Percentiles rank a stretch among this genome's conserved stretches.
These are phyloP conservation scores for Chymomyza procnemis DNA, from an alignment of 2,888 invertebrate genomes.

Conservation along the genomic window DNA sequence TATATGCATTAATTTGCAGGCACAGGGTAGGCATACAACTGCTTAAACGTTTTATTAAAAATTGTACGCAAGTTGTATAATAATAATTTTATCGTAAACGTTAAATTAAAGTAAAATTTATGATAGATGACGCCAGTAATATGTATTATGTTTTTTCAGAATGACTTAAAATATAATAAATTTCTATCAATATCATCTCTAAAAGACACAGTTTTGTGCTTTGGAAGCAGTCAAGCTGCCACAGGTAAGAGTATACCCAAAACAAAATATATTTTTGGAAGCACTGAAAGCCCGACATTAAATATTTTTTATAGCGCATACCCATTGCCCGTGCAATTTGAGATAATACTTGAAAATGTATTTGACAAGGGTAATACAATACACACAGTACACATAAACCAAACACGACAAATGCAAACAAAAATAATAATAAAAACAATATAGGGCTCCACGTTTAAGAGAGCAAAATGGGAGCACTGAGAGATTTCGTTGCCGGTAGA, in stretches of 20 bases:
- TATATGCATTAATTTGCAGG: too few species aligned
- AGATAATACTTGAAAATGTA: background rate
- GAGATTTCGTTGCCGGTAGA: background rate
- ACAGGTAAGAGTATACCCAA: background rate
- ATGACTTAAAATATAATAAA: too few species aligned
- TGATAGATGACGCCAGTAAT: too few species aligned
- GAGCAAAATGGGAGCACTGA: background rate
- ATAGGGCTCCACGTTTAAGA: background rate
- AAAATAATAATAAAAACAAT: background rate
- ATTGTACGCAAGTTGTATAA: too few species aligned
- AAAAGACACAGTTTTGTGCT: too few species aligned
- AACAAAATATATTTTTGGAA: background rate
- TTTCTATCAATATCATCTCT: too few species aligned
- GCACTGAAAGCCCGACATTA: background rate
- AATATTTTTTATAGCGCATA: background rate
- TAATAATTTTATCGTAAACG: too few species aligned
- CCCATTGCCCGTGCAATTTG: background rate
- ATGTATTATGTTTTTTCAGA: too few species aligned
- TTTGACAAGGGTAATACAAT: background rate
- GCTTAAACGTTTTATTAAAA: too few species aligned
- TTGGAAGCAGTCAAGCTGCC: background rate
- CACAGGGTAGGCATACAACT: too few species aligned
- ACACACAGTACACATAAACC: background rate
- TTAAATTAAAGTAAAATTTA: too few species aligned
- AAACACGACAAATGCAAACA: background rate